phyloP scores from a whole-genome alignment of 2,888 invertebrate species.

The Gasteruption jaculator region DNA sequence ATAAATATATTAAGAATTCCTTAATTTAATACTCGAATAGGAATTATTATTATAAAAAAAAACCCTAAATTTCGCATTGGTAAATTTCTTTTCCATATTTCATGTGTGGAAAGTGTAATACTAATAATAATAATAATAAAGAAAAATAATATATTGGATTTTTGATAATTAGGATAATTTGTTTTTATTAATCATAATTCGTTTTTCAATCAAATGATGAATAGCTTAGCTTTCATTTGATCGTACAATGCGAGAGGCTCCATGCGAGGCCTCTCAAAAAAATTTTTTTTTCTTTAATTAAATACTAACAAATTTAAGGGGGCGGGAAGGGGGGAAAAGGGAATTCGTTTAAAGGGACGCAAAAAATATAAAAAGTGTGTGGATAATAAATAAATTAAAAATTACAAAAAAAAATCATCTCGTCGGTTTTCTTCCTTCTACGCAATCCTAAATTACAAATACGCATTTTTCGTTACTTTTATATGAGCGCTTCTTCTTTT shows the following conservation, averaged over 20 bases:
- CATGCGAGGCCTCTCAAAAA: too few relatives aligned
- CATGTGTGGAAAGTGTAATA: too few relatives aligned
- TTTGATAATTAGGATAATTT: too few relatives aligned
- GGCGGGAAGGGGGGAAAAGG: background rate
- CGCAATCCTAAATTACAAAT: background rate
- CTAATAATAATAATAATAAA: constrained; percentile 18
- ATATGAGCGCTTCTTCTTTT: background rate
- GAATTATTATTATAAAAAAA: too few relatives aligned
- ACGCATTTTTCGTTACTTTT: background rate
- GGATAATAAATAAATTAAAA: too few relatives aligned
- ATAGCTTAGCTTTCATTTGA: too few relatives aligned
- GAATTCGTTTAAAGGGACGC: background rate
- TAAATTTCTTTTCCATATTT: background rate
- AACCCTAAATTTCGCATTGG: too few relatives aligned
- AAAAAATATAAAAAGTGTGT: constrained; percentile 1
- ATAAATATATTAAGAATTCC: constrained; percentile 50
- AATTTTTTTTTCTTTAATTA: too few relatives aligned
- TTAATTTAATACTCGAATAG: constrained; percentile 50
- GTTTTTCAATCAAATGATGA: too few relatives aligned
- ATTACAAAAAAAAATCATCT: constrained; percentile 8
- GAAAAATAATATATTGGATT: too few relatives aligned
- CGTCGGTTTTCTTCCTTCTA: constrained; percentile 8
- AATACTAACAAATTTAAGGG: constrained; percentile 6
- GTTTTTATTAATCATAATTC: too few relatives aligned
- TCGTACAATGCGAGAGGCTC: too few relatives aligned